A percentile compares a stretch with the other conserved stretches of the same genome.
These are phyloP conservation scores for Paratilapia polleni DNA, from an alignment of 2,113 vertebrate species.

Conservation along the genomic window DNA sequence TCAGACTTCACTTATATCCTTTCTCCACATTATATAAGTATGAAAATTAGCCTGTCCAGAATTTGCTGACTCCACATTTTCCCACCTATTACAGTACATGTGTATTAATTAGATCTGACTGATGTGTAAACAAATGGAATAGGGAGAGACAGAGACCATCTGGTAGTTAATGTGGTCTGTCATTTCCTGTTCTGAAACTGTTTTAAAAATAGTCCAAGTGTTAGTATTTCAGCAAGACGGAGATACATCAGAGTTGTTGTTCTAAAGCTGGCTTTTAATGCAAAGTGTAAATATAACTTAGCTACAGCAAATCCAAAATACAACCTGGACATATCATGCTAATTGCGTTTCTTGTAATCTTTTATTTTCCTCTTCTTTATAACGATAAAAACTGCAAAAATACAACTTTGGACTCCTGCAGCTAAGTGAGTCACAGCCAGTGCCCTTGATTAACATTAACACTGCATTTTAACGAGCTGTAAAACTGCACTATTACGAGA, in stretches of 20 bases:
- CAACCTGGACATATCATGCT: not conserved
- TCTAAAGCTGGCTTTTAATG: not conserved
- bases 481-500: constrained; percentile 3
- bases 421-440: not conserved
- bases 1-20: not conserved
- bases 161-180: not conserved
- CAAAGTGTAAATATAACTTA: not conserved
- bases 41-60: not conserved
- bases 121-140: not conserved
- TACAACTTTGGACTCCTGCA: not conserved
- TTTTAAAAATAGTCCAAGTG: not conserved
- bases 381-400: not conserved
- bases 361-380: not conserved
- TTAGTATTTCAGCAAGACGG: not conserved
- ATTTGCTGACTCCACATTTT: not conserved
- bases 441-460: not conserved
- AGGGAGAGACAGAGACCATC: rapidly evolving
- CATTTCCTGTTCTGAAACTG: rapidly evolving
- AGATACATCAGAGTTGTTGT: not conserved
- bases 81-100: not conserved
- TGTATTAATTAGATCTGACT: not conserved
- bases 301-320: not conserved
- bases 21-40: not conserved
- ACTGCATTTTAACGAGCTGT: constrained; percentile 23
- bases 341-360: not conserved